phyloP scores from a whole-genome alignment of 1,140 invertebrate species.

The Pseudomyrmex pallidus region DNA sequence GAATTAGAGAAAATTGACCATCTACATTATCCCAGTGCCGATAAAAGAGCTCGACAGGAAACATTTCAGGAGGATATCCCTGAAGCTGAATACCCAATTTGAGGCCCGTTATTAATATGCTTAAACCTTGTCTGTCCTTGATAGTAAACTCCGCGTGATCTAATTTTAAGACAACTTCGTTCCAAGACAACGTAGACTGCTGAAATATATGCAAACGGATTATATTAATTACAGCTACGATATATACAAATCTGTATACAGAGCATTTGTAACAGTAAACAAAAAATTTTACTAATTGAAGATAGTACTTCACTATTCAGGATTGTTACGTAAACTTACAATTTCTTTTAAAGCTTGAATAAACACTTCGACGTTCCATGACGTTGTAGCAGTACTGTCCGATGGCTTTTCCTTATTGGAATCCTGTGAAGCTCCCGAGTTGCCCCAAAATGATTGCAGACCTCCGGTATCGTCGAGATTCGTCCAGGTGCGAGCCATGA shows the following conservation, averaged over 20 bases:
- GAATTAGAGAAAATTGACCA: constrained; percentile 95
- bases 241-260: neutral
- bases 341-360: constrained; percentile 95
- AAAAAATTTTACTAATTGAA: neutral
- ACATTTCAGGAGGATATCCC: constrained; percentile 90
- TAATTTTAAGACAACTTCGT: constrained; percentile 95
- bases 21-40: constrained; percentile 96
- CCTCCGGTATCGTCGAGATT: constrained; percentile 89
- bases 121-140: constrained; percentile 93
- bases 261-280: neutral
- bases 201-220: constrained; percentile 73
- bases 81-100: constrained; percentile 91
- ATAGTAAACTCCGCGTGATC: constrained; percentile 96
- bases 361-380: constrained; percentile 98
- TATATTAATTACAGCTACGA: neutral
- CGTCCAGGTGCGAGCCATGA: constrained; percentile 94
- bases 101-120: constrained; percentile 92
- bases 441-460: constrained; percentile 87
- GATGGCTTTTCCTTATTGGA: constrained; percentile 80
- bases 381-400: constrained; percentile 85
- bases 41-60: constrained; percentile 96
- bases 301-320: too few species aligned
- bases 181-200: constrained; percentile 94
- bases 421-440: constrained; percentile 75
- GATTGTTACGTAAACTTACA: constrained; percentile 83